Base-by-base conservation (phyloP, 2,113 vertebrate species). In the Pogonocichla stellata region DNA sequence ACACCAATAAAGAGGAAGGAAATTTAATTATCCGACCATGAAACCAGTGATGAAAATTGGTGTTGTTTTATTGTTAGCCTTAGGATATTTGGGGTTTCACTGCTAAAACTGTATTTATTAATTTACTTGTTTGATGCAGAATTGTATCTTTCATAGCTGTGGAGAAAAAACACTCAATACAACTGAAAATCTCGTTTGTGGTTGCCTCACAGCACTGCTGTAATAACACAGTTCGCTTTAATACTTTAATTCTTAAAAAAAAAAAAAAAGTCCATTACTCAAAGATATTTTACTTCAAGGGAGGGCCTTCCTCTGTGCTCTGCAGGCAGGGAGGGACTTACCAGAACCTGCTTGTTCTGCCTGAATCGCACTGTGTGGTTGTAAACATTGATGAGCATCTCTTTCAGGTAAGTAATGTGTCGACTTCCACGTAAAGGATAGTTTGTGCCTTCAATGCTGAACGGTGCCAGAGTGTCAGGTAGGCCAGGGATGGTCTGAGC, bases 401-500 rank as follows among this genome's bases (percentile, higher is more conserved):
- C 98, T 57, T 95, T 97, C 54, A 98, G 94, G 58, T 96, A 58
- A 53, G 90, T 96, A 80, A 96, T 88, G 51, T 2, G 90, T 22
- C 94, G 65, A 33, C 26, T 88, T 43, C 25, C 26, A 20, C 0
- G 83, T 17, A 56, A 57, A 40, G 92, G 92, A 28, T 87, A 74
- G 92, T 98, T 98, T 34, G 51, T 93, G 70, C 96, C 97, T 90
- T 98, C 97, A 7, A 99, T 97, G 86, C 98, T 98, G 91, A 99
- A 95, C 4, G 75, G 96, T 7, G 96, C 97, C 75, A 98, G 89
- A 82, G 97, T 97, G 50, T 95, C 90, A 24, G 97, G 97, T 36
- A 98, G 86, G 14, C 8, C 50, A 50, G 95, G 93, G 18, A 88
- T 94, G 71, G 98, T 98, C 95, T 94, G 97, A 75, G 97, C 71